Conservation (phyloP, 2,888 invertebrate genomes). For the Lasioglossum figueresi region DNA sequence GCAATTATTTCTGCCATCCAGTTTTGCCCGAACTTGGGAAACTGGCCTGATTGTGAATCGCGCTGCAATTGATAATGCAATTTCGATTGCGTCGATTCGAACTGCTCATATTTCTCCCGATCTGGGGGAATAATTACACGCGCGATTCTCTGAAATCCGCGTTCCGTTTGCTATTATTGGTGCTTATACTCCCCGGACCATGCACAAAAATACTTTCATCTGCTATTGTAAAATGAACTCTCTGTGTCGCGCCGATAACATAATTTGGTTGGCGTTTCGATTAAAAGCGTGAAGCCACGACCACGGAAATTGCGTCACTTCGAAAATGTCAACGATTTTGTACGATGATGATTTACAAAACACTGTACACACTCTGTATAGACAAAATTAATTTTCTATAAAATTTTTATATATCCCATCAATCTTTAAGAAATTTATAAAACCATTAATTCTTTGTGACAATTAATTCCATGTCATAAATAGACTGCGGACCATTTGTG, state of each 20-base stretch:
- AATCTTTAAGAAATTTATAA: neutral
- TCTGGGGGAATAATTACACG: neutral
- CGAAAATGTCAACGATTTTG: neutral
- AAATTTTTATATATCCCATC: neutral
- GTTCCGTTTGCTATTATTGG: neutral
- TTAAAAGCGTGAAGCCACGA: neutral
- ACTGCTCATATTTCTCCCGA: neutral
- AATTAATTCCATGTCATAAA: neutral
- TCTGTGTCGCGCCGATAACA: neutral
- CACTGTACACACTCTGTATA: neutral
- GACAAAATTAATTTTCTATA: neutral
- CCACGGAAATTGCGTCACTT: neutral
- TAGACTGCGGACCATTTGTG: too few relatives aligned
- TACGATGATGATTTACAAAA: neutral
- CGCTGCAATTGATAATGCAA: conserved; percentile 52
- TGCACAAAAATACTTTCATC: neutral
- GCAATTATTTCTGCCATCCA: conserved; percentile 73
- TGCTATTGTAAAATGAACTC: neutral
- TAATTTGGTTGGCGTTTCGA: neutral
- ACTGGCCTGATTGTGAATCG: conserved; percentile 53
- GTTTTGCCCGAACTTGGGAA: conserved; percentile 61
- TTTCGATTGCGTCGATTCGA: conserved; percentile 43
- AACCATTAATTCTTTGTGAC: neutral
- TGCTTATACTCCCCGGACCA: neutral
- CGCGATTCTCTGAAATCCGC: neutral